Evolutionary conservation across 2,113 vertebrate species (phyloP), one percentile per base, ranked within the genome.

Genomic region (Channa argus): DNA sequence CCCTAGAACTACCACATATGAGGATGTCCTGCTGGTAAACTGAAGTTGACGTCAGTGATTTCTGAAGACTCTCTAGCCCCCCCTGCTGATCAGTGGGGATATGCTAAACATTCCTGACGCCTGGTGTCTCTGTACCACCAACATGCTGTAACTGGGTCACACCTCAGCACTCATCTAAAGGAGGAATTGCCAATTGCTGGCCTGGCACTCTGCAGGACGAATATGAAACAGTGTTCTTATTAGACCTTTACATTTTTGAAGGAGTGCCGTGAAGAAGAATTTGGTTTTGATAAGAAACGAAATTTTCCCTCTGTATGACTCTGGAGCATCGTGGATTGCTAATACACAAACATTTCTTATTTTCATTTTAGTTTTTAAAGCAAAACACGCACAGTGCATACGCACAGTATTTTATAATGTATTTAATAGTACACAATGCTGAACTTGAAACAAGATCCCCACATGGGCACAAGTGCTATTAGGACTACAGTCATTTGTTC

Each of bases 11-110:
- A 95, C 94, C 0, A 94, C 94, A 0, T 94, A 94, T 8, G 94
- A 95, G 44, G 94, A 95, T 5, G 91, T 88, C 71, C 86, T 94
- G 15, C 79, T 94, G 52, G 93, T 95, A 75, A 95, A 95, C 87
- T 95, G 84, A 93, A n/a, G 13, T 10, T 24, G 52, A 67, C 66
- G 53, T 63, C 39, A 10, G 64, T 58, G 37, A 67, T 44, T 60
- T 58, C 13, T 68, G 58, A 74, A 13, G 13, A 44, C 56, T 74
- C 70, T 59, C 24, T 51, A 33, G 53, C 72, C 33, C 12, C 85
- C 85, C 61, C 91, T 88, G 79, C 54, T 94, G 91, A 74, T 69
- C 62, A 46, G 24, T 3, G 36, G 8, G 67, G 68, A 58, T 1
- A 38, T 62, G 43, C 37, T 77, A 79, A 84, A 82, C 11, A 15